These are phyloP conservation scores for Loriculus beryllinus DNA, from an alignment of 2,797 vertebrate species.

Conservation along the genomic window DNA sequence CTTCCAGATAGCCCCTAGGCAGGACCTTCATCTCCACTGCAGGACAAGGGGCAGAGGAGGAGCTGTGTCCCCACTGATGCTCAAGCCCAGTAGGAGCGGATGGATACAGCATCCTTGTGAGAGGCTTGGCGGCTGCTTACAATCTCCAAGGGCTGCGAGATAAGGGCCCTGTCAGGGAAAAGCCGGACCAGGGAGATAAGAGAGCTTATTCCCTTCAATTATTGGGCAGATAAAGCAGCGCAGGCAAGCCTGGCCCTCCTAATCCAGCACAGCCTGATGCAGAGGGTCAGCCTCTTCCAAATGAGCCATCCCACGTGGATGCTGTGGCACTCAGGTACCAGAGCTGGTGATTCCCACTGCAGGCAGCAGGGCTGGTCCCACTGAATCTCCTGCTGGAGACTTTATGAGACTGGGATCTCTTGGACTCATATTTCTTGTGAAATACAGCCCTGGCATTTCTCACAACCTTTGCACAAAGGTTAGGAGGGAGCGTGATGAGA, in stretches of 20 bases:
- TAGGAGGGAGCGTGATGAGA: slow-evolving; percentile 24
- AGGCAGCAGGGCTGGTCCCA: background rate
- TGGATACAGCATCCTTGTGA: background rate
- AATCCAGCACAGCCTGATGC: background rate
- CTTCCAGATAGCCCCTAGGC: background rate
- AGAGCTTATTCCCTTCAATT: slow-evolving; percentile 39
- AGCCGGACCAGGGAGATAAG: slow-evolving; percentile 26
- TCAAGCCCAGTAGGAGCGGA: fast-evolving
- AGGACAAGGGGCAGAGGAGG: background rate
- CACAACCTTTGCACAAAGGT: slow-evolving; percentile 51
- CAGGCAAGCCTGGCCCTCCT: background rate
- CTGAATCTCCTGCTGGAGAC: background rate
- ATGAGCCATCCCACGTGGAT: background rate
- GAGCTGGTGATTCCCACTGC: background rate
- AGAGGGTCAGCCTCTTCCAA: background rate
- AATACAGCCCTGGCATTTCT: slow-evolving; percentile 53
- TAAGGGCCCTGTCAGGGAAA: slow-evolving; percentile 11
- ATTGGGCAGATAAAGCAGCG: slow-evolving; percentile 34
- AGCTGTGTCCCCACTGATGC: fast-evolving
- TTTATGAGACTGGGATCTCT: background rate
- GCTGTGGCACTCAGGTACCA: fast-evolving
- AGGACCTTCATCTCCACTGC: fast-evolving
- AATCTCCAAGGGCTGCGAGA: background rate
- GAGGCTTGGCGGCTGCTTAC: background rate
- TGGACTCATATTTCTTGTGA: background rate